Percentiles rank a stretch among this genome's conserved stretches.
phyloP scores from a whole-genome alignment of 2,797 vertebrate genomes.

The Microcaecilia unicolor region DNA sequence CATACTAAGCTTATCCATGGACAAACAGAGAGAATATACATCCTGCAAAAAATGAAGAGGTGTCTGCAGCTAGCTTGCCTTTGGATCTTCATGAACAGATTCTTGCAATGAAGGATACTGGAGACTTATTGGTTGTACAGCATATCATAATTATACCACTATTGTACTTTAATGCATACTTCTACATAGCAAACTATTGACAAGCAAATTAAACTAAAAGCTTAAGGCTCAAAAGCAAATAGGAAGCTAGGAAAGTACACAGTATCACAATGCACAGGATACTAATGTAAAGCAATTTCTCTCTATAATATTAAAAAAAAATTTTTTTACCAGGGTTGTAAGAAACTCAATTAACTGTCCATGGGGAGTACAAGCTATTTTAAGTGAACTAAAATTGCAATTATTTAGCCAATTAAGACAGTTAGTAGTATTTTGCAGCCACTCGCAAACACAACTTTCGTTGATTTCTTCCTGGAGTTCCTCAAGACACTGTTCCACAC shows the following conservation, averaged over 20 bases:
- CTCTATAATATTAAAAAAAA: background rate
- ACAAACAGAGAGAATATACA: too few species aligned
- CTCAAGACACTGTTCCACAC: constrained; percentile 75
- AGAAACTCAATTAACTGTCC: constrained; percentile 76
- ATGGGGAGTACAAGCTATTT: constrained; percentile 49
- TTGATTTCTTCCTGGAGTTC: constrained; percentile 71
- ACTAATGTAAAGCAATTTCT: background rate
- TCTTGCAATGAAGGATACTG: too few species aligned
- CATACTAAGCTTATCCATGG: too few species aligned
- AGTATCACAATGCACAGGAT: constrained; percentile 3
- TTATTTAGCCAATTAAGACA: constrained; percentile 71
- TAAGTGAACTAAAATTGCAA: constrained; percentile 42
- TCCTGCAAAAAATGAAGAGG: too few species aligned
- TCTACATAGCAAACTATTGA: too few species aligned
- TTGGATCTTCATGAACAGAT: too few species aligned
- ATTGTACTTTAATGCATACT: too few species aligned
- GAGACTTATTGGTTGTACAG: too few species aligned
- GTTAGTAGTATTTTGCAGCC: constrained; percentile 59
- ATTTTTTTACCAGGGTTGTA: constrained; percentile 70
- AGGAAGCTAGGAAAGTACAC: background rate
- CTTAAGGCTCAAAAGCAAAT: background rate
- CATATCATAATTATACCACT: too few species aligned
- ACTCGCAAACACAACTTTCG: constrained; percentile 50
- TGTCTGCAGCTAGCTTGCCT: too few species aligned
- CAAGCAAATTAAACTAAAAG: background rate